Evolutionary conservation across 2,113 vertebrate genomes (phyloP).

Genomic region (Triplophysa rosa): DNA sequence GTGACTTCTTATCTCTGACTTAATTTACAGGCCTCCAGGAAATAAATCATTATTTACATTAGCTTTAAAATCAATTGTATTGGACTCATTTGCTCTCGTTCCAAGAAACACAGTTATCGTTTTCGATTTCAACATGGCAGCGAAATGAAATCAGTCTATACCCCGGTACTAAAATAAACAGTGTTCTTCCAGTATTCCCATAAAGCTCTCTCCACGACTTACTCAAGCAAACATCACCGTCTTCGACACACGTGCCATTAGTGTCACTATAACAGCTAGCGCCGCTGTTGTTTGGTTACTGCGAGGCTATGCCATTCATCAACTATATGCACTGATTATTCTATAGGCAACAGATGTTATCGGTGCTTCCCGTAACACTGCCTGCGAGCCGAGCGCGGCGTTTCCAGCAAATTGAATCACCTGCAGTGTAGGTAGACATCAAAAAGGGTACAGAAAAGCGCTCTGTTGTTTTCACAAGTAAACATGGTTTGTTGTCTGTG

Average conservation of each 20-base stretch:
- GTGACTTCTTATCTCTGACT: background rate
- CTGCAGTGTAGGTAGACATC: slow-evolving; percentile 7
- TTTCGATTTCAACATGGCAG: background rate
- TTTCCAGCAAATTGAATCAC: slow-evolving; percentile 26
- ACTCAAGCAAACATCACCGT: background rate
- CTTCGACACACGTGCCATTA: slow-evolving; percentile 4
- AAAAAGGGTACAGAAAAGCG: background rate
- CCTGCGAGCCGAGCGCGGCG: background rate
- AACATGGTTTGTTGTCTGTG: slow-evolving; percentile 8
- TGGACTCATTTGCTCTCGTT: background rate
- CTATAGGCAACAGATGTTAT: slow-evolving; percentile 26
- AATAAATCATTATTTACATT: background rate
- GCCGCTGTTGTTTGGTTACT: slow-evolving; percentile 11
- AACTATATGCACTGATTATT: slow-evolving; percentile 23
- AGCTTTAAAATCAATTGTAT: background rate
- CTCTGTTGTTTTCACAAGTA: background rate
- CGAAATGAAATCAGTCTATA: no score
- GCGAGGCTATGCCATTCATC: slow-evolving; percentile 20
- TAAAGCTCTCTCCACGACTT: background rate
- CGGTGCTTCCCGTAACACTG: background rate
- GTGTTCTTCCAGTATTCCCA: background rate
- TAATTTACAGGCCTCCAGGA: background rate
- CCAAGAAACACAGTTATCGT: background rate
- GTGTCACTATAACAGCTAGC: slow-evolving; percentile 19
- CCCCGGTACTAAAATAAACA: background rate